These are phyloP conservation scores for Azemiops feae DNA, from an alignment of 2,113 vertebrate species.

Conservation along the genomic window DNA sequence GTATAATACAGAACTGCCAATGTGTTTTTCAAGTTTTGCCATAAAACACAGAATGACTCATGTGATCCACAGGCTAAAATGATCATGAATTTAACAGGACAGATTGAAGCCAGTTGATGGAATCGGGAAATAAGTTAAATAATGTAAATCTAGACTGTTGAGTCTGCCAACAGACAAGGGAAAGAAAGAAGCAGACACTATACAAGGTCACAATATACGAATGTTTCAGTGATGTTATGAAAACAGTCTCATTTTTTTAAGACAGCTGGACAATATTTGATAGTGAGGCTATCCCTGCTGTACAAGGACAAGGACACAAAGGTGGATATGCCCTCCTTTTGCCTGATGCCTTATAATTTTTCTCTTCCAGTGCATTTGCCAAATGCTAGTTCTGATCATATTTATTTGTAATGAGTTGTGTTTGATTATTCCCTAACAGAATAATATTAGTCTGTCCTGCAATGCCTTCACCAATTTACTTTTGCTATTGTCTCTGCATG, in stretches of 20 bases:
- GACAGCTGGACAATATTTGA: neutral
- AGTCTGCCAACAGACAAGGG: neutral
- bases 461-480: neutral
- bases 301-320: neutral
- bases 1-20: neutral
- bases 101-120: neutral
- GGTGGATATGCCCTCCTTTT: neutral
- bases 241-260: neutral
- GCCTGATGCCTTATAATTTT: neutral
- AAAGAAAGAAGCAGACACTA: neutral
- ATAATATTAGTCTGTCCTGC: neutral
- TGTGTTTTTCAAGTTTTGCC: neutral
- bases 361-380: neutral
- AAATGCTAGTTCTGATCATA: neutral
- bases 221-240: neutral
- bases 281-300: neutral
- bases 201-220: neutral
- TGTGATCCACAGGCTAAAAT: neutral
- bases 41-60: neutral
- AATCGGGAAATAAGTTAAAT: neutral
- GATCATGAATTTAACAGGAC: neutral
- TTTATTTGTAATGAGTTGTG: neutral
- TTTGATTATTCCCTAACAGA: neutral
- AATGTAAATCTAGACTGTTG: neutral
- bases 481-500: neutral